Evolutionary conservation across 1,140 invertebrate species (phyloP).

Genomic region (Ceratosolen solmsi): DNA sequence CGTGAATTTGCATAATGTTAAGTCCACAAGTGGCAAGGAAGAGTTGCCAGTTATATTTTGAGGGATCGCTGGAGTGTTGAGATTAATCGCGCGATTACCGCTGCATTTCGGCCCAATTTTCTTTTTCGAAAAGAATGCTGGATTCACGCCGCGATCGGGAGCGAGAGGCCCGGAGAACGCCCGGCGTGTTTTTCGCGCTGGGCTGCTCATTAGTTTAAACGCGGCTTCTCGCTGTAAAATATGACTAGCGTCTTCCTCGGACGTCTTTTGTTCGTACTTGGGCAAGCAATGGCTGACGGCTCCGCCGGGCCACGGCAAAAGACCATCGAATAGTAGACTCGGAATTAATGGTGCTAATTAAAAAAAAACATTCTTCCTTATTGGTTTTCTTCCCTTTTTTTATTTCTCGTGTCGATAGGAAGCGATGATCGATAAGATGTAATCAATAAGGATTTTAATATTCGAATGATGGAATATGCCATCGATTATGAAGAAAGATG

Average conservation of each 20-base stretch:
- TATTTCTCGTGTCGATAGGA: too few species aligned
- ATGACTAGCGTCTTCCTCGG: neutral
- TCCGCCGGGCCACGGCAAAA: too few species aligned
- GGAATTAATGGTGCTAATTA: neutral
- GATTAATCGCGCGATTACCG: slow-evolving; percentile 62
- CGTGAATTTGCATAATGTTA: slow-evolving; percentile 1
- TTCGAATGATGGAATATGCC: too few species aligned
- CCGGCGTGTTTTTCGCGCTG: slow-evolving; percentile 55
- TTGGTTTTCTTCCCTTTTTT: neutral
- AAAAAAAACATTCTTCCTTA: neutral
- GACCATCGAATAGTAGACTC: neutral
- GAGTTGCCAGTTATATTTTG: slow-evolving; percentile 13
- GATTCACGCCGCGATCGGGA: neutral
- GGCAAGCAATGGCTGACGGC: neutral
- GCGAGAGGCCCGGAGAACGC: slow-evolving; percentile 58
- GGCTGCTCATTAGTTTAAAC: slow-evolving; percentile 58
- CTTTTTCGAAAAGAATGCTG: slow-evolving; percentile 22
- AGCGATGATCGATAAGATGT: neutral
- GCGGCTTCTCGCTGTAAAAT: slow-evolving; percentile 32
- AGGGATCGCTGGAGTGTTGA: neutral
- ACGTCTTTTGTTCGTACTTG: neutral
- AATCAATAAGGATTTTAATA: neutral
- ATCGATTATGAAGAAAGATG: too few species aligned
- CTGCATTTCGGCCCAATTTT: slow-evolving; percentile 64
- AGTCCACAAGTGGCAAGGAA: neutral